Percentiles rank a stretch among this genome's conserved stretches.
Evolutionary conservation across 2,797 vertebrate genomes (phyloP).

Genomic region (Mycteria americana): DNA sequence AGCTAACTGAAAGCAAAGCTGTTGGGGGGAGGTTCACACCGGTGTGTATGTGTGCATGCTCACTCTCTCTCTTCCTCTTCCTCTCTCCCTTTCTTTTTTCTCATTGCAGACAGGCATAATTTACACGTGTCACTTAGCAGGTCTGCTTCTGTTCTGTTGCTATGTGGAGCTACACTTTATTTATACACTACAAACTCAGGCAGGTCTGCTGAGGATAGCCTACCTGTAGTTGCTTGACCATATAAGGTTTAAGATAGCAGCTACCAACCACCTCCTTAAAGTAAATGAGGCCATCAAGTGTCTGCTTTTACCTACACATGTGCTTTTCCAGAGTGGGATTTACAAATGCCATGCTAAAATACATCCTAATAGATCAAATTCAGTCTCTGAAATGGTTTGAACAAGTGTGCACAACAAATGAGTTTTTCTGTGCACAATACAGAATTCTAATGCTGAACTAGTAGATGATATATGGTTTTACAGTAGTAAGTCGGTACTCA

Average conservation of each 20-base stretch:
- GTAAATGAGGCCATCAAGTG: accelerated
- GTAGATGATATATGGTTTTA: conserved; percentile 15
- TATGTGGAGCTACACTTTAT: background rate
- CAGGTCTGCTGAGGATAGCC: background rate
- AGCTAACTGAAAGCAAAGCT: background rate
- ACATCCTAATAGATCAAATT: background rate
- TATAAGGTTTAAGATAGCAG: background rate
- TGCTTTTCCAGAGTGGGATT: background rate
- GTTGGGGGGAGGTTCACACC: background rate
- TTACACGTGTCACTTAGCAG: background rate
- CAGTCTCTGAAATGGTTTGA: background rate
- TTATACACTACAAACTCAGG: background rate
- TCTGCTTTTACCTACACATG: accelerated
- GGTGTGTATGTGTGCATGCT: accelerated
- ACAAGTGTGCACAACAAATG: background rate
- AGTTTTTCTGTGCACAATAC: background rate
- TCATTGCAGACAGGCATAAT: background rate
- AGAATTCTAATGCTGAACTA: background rate
- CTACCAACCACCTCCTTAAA: background rate
- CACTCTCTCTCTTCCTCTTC: background rate
- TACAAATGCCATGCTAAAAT: background rate
- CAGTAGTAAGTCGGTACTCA: conserved; percentile 1
- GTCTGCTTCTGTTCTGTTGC: background rate
- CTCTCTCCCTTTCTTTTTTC: background rate
- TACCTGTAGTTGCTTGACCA: background rate